Evolutionary conservation across 2,888 invertebrate species (phyloP).

Genomic region (Taenaris catops): DNA sequence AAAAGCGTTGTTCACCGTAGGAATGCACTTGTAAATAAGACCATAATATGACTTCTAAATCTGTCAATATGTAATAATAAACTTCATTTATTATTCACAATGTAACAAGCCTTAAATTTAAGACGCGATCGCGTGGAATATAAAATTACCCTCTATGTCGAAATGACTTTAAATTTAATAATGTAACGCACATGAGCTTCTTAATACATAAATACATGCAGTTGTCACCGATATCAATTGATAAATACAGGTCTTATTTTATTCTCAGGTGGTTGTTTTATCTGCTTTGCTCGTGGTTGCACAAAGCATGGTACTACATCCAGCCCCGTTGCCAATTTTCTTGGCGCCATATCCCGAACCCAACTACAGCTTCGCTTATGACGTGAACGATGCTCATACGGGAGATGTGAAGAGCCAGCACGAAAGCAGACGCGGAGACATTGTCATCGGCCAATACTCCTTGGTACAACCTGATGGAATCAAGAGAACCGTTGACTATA

Average conservation of each 20-base stretch:
- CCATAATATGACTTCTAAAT: constrained; percentile 5
- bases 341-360: constrained; percentile 28
- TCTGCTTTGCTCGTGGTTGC: constrained; percentile 45
- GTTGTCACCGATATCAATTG: neutral
- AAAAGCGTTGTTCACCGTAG: neutral
- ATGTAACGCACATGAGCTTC: no score
- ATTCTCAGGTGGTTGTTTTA: constrained; percentile 26
- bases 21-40: constrained; percentile 1
- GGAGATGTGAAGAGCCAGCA: constrained; percentile 78
- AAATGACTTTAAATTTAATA: constrained; percentile 3
- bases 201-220: constrained; percentile 9
- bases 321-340: constrained; percentile 31
- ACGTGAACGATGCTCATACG: constrained; percentile 72
- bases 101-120: constrained; percentile 8
- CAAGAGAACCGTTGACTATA: constrained; percentile 75
- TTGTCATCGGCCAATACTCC: constrained; percentile 75
- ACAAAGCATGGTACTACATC: constrained; percentile 53
- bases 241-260: constrained; percentile 2
- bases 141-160: constrained; percentile 9
- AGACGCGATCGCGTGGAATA: constrained; percentile 6
- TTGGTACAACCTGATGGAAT: constrained; percentile 76
- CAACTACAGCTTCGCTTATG: constrained; percentile 74
- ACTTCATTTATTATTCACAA: constrained; percentile 10
- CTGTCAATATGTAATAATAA: constrained; percentile 6
- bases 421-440: constrained; percentile 70